Conservation (phyloP, 2,113 vertebrate genomes). For the Perccottus glenii region DNA sequence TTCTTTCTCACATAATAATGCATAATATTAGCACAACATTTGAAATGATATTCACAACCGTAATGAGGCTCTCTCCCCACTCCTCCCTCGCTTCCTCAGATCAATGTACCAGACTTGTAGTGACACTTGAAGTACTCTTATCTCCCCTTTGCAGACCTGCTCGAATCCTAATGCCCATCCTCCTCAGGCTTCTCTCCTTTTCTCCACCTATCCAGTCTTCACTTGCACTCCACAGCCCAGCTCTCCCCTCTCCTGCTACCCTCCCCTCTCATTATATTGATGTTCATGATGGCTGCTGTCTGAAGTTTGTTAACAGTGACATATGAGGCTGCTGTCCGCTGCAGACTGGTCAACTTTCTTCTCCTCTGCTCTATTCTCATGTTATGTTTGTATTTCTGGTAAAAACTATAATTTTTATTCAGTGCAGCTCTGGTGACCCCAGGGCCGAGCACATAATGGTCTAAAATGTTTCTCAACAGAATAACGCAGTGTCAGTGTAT, state of each 20-base stretch:
- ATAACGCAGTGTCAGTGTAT: slow-evolving; percentile 24
- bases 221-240: background rate
- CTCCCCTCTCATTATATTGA: slow-evolving; percentile 33
- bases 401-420: slow-evolving; percentile 22
- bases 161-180: slow-evolving; percentile 49
- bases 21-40: slow-evolving; percentile 29
- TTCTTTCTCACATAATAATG: slow-evolving; percentile 36
- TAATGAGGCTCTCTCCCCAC: slow-evolving; percentile 49
- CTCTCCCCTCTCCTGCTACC: background rate
- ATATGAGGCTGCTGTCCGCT: too few species aligned
- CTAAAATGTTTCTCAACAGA: slow-evolving; percentile 28
- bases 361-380: background rate
- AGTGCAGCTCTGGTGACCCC: slow-evolving; percentile 18
- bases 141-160: slow-evolving; percentile 75
- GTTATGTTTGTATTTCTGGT: slow-evolving; percentile 16
- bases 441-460: slow-evolving; percentile 26
- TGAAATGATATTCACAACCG: slow-evolving; percentile 48
- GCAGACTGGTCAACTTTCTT: background rate
- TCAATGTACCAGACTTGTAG: slow-evolving; percentile 76
- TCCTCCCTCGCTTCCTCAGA: slow-evolving; percentile 60
- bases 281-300: slow-evolving; percentile 46
- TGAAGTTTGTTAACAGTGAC: slow-evolving; percentile 24
- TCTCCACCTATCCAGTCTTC: background rate
- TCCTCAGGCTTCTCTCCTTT: background rate
- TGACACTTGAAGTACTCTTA: slow-evolving; percentile 77